Base-by-base conservation (phyloP, 2,797 vertebrate genomes). In the Galaxias olidus region DNA sequence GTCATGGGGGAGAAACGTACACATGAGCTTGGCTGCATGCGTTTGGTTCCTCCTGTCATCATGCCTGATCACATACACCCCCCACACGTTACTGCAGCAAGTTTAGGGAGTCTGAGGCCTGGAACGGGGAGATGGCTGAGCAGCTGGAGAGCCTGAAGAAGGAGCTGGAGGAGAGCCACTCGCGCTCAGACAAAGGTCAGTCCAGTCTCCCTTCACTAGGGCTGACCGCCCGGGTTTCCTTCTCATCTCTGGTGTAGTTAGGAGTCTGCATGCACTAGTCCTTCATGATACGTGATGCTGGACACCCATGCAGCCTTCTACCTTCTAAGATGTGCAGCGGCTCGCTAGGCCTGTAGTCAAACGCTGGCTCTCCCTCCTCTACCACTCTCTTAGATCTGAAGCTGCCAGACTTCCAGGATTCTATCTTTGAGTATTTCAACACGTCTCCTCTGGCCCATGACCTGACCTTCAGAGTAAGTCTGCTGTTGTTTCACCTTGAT, bases 341-440 rank as follows among this genome's bases (percentile, higher is more conserved):
- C n/a, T n/a, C n/a, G n/a, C n/a, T n/a, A n/a, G n/a, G n/a, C n/a
- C n/a, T n/a, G n/a, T n/a, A n/a, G n/a, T n/a, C n/a, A n/a, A n/a
- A n/a, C n/a, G n/a, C n/a, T n/a, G n/a, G n/a, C n/a, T n/a, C 20
- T 8, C 43, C 0, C 9, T 18, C 15, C 41, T 43, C 49, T 41
- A 10, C 20, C 61, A n/a, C 17, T n/a, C 61, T 45, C 40, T 45
- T 3, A 80, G 97, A 95, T 73, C 88, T 98, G 59, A 98, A 97
- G 81, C 94, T 98, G 61, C 92, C 94, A 12, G 96, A 96, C 74
- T 98, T 99, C 79, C 96, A 98, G 72, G 96, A 98, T 77, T 94
- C 96, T 46, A 96, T 99, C 75, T 99, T 99, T 89, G 96, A 98
- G 47, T 99, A 98, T 74, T 99, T 99, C 89, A 98, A 98, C 89